These are phyloP conservation scores for Patella depressa DNA, from an alignment of 2,888 invertebrate species.

Conservation along the genomic window DNA sequence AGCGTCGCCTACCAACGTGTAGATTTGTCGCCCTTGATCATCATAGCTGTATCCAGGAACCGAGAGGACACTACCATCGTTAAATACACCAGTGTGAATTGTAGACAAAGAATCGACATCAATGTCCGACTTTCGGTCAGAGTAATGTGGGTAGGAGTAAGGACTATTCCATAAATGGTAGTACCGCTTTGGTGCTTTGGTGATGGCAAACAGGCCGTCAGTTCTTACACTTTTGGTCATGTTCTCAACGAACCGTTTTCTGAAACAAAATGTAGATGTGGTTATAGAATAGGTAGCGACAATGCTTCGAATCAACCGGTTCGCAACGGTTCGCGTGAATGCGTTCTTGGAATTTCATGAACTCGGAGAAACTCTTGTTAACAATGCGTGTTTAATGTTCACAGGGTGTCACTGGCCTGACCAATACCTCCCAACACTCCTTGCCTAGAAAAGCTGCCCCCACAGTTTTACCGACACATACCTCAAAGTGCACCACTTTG, in stretches of 20 bases:
- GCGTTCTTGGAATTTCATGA: neutral
- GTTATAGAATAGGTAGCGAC: neutral
- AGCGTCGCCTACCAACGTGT: conserved; percentile 11
- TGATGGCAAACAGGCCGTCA: conserved; percentile 12
- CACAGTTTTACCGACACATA: too few relatives aligned
- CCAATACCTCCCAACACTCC: too few relatives aligned
- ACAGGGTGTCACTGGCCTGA: too few relatives aligned
- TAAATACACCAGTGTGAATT: conserved; percentile 21
- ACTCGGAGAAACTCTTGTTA: too few relatives aligned
- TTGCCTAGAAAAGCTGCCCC: too few relatives aligned
- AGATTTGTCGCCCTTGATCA: neutral
- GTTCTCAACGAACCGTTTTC: conserved; percentile 1
- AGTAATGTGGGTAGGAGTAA: conserved; percentile 24
- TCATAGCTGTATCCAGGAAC: conserved; percentile 18
- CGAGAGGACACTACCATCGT: conserved; percentile 25
- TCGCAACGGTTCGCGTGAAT: neutral
- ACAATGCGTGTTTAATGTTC: too few relatives aligned
- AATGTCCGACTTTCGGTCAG: conserved; percentile 22
- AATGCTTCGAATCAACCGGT: neutral
- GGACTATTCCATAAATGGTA: conserved; percentile 22
- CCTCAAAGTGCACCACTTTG: too few relatives aligned
- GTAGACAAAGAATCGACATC: conserved; percentile 30
- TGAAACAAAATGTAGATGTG: neutral
- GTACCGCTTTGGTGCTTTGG: conserved; percentile 13
- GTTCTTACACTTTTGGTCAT: conserved; percentile 10